Percentiles rank a stretch among this genome's conserved stretches.
Conservation (phyloP, 2,888 invertebrate genomes). For the Hydriomena furcata region DNA sequence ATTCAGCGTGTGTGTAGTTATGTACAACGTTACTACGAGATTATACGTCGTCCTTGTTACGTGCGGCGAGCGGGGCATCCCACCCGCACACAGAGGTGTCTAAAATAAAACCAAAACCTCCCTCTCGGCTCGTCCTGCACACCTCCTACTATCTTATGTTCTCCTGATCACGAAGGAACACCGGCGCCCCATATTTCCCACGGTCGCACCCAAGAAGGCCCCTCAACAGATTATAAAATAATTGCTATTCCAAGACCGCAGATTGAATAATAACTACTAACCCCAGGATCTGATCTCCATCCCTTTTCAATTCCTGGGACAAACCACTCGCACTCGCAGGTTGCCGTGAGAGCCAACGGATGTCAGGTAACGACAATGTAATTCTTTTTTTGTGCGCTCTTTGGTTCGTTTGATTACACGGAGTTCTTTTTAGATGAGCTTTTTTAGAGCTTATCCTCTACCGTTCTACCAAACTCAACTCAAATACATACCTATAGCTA, state of each 20-base stretch:
- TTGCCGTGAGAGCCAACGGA: constrained; percentile 48
- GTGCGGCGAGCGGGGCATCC: neutral
- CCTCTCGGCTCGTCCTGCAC: constrained; percentile 31
- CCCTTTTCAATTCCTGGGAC: constrained; percentile 59
- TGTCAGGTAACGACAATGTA: constrained; percentile 35
- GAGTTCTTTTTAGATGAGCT: constrained; percentile 13
- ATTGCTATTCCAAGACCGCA: constrained; percentile 5
- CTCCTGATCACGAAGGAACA: constrained; percentile 67
- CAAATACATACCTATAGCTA: too few species aligned
- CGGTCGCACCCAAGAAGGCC: constrained; percentile 70
- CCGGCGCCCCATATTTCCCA: constrained; percentile 78
- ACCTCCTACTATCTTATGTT: constrained; percentile 49
- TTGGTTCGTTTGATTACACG: constrained; percentile 12
- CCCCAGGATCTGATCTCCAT: constrained; percentile 49
- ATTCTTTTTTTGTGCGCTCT: constrained; percentile 22
- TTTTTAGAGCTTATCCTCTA: too few species aligned
- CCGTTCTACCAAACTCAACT: too few species aligned
- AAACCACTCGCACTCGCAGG: constrained; percentile 51
- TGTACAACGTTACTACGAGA: neutral
- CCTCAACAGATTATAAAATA: constrained; percentile 32
- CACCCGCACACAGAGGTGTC: constrained; percentile 21
- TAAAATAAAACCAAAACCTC: constrained; percentile 34
- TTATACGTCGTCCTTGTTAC: neutral
- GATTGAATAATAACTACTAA: constrained; percentile 2
- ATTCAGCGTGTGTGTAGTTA: neutral